These are phyloP conservation scores for Aphaenogaster rudis DNA, from an alignment of 1,140 invertebrate species.

Conservation along the genomic window DNA sequence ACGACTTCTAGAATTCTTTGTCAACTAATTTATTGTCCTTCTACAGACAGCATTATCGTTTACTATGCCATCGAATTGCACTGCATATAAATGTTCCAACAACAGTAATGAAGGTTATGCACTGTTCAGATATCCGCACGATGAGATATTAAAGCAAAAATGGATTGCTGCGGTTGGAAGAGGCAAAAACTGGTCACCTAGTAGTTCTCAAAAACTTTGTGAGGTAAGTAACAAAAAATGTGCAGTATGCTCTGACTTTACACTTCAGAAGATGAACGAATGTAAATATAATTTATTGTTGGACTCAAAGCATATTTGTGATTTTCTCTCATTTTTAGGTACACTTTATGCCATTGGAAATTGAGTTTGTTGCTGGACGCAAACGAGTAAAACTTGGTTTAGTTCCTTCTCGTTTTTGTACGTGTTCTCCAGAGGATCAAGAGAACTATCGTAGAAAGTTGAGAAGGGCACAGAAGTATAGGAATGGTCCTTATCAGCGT, in stretches of 20 bases:
- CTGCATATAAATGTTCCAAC: not conserved
- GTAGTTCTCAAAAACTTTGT: not conserved
- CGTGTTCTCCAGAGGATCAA: not conserved
- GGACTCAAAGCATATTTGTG: not conserved
- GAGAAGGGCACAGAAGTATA: too few relatives aligned
- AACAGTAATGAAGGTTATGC: not conserved
- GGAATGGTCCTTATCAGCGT: too few relatives aligned
- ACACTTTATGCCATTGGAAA: not conserved
- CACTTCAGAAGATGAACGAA: not conserved
- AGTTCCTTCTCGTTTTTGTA: not conserved
- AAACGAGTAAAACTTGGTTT: not conserved
- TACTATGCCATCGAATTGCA: not conserved
- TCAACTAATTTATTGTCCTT: not conserved
- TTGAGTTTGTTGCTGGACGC: not conserved
- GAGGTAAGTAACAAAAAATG: not conserved
- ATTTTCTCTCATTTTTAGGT: not conserved
- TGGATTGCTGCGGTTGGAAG: not conserved
- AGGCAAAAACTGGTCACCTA: constrained; percentile 6
- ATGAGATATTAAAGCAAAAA: not conserved
- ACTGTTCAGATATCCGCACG: not conserved
- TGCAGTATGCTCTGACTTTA: not conserved
- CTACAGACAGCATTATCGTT: not conserved
- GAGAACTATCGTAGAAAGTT: not conserved
- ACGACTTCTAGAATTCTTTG: not conserved
- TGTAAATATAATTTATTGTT: not conserved